phyloP scores from a whole-genome alignment of 2,888 invertebrate genomes.

The Branchipolynoe longqiensis region DNA sequence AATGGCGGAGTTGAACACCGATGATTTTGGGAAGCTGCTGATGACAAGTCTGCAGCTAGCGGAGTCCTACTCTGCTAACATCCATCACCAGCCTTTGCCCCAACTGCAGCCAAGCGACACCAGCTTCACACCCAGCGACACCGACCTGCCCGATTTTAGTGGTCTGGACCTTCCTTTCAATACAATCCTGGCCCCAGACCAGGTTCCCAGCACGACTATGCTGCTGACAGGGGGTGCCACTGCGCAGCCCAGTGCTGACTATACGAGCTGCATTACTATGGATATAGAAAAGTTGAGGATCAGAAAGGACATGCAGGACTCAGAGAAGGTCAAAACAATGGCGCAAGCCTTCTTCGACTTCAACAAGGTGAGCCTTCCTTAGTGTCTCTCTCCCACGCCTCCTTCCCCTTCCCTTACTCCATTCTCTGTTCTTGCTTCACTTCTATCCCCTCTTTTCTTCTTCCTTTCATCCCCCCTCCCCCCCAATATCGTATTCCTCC shows the following conservation, averaged over 20 bases:
- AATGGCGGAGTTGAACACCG: neutral
- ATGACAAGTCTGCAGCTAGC: neutral
- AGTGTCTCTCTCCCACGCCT: no score
- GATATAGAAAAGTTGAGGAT: neutral
- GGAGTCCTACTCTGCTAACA: neutral
- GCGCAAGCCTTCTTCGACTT: neutral
- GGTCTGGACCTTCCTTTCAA: neutral
- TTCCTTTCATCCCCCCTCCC: no score
- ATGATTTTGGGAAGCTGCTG: neutral
- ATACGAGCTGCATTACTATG: neutral
- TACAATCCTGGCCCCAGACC: neutral
- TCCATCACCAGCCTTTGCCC: neutral
- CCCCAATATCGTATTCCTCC: no score
- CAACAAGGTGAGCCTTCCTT: no score
- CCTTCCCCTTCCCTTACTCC: no score
- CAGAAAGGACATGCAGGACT: neutral
- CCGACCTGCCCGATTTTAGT: neutral
- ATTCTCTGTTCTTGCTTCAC: no score
- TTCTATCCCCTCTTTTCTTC: no score
- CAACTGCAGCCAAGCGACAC: neutral
- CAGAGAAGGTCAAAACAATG: neutral
- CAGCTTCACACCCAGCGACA: no score
- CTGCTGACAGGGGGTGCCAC: neutral
- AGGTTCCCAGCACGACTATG: neutral
- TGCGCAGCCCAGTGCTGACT: neutral